Base-by-base conservation (phyloP, 2,113 vertebrate species). In the Neodontobutis hainanensis region DNA sequence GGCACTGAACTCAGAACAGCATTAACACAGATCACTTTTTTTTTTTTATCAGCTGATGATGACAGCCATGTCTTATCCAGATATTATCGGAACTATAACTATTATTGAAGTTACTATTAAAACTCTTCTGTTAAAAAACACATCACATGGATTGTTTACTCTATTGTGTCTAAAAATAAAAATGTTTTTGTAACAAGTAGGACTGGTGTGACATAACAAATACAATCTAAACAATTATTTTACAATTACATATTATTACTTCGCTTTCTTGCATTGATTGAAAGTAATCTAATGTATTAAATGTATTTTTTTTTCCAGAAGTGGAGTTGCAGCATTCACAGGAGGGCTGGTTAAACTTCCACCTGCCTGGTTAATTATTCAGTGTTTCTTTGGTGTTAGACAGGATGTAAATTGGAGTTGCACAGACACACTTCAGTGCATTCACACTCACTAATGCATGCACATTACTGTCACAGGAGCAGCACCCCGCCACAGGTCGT, bases 341-440 rank as follows among this genome's bases (percentile, higher is more conserved):
- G 32, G 6, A 11, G 38, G 11, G 2, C 61, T 65, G 70, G 92
- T 92, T 92, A 92, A 92, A 87, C 60, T 73, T 91, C 89, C 63
- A 92, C 90, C 44, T 60, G 44, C 51, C 79, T 75, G 69, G 89
- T 89, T 91, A 90, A 89, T 89, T 83, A 89, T 85, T 90, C 77
- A 78, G 83, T 87, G 85, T 85, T 87, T 82, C 70, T 78, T 85
- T 83, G 56, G 77, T 83, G 80, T 80, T 68, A 51, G 75, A 57
- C 73, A 81, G 79, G 75, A 78, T 85, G 81, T 81, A 75, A 83
- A 84, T 71, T 82, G 70, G 70, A 77, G 53, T 81, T 68, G 47
- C 77, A 76, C 70, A 72, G 68, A 70, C 68, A 84, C 77, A 70
- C 51, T 61, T 79, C 68, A 63, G 53, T 78, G 74, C 62, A 65